phyloP scores from a whole-genome alignment of 2,113 vertebrate species.

The Odobenus rosmarus region DNA sequence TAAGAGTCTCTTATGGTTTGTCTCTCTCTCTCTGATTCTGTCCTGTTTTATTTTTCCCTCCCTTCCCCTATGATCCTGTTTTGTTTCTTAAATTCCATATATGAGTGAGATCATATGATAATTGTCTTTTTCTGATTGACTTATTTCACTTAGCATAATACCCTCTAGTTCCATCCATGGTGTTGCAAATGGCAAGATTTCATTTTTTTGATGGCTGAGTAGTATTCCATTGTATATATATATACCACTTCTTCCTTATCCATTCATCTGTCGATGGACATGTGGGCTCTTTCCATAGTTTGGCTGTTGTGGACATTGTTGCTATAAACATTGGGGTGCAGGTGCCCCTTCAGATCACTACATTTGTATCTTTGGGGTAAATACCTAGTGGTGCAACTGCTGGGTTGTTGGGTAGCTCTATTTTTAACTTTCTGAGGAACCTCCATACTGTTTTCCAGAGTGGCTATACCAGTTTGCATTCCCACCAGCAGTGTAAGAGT shows the following conservation, averaged over 20 bases:
- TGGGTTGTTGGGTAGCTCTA: background rate
- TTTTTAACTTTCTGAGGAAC: background rate
- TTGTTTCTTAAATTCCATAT: background rate
- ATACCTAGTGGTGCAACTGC: background rate
- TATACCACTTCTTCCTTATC: background rate
- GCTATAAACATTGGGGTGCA: background rate
- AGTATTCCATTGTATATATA: background rate
- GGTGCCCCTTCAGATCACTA: background rate
- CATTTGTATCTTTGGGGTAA: background rate
- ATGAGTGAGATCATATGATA: background rate
- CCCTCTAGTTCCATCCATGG: background rate
- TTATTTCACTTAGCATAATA: background rate
- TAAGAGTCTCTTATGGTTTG: background rate
- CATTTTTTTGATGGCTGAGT: background rate
- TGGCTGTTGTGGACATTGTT: background rate
- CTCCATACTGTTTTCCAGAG: background rate
- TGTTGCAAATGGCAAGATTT: background rate
- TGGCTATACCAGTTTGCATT: background rate
- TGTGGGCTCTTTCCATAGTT: background rate
- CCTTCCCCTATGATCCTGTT: background rate
- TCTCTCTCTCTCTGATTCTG: background rate
- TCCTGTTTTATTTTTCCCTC: background rate
- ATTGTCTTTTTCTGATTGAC: background rate
- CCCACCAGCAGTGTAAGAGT: background rate
- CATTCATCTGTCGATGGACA: background rate